phyloP scores from a whole-genome alignment of 2,888 invertebrate genomes.

The Carterocephalus palaemon region DNA sequence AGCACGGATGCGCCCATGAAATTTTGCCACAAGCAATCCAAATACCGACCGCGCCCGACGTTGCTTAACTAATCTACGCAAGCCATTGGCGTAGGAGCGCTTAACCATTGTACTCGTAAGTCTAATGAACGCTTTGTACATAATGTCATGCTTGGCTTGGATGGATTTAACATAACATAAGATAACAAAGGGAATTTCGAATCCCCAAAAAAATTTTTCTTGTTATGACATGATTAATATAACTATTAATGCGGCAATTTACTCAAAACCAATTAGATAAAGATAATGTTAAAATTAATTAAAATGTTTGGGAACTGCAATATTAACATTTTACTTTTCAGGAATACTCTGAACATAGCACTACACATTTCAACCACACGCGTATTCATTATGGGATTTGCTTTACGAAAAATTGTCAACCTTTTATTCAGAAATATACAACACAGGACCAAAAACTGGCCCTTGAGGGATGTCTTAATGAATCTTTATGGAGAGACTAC shows the following conservation, averaged over 20 bases:
- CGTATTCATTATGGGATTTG: constrained; percentile 38
- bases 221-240: background rate
- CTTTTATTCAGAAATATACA: constrained; percentile 28
- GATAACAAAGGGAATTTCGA: background rate
- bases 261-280: background rate
- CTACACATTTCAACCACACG: constrained; percentile 40
- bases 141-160: no score
- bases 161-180: background rate
- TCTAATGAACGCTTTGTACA: no score
- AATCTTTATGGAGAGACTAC: constrained; percentile 49
- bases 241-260: background rate
- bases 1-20: no score
- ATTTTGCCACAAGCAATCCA: background rate
- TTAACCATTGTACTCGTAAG: no score
- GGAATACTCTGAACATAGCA: constrained; percentile 38
- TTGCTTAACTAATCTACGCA: background rate
- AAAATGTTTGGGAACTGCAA: no score
- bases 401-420: constrained; percentile 35
- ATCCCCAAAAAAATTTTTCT: background rate
- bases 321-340: constrained; percentile 35
- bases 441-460: constrained; percentile 28
- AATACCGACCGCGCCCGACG: background rate
- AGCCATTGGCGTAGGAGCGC: no score
- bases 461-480: constrained; percentile 44
- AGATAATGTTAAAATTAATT: no score